Base-by-base conservation (phyloP, 2,888 invertebrate genomes). In the Spicauda simplicius region DNA sequence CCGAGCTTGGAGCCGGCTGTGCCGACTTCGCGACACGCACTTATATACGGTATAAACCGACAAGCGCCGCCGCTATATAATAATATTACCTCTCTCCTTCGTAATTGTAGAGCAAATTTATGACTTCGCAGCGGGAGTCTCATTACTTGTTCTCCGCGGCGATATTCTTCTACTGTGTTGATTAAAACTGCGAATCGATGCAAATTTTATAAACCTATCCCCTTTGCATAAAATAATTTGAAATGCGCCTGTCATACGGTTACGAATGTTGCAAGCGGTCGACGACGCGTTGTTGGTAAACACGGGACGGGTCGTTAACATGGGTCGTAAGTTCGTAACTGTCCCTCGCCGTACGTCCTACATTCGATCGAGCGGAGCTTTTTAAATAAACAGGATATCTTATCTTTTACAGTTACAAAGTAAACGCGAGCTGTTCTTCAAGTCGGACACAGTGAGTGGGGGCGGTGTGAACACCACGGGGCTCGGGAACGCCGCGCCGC, bases 391-490 rank as follows among this genome's bases (percentile, higher is more conserved):
- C 37, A 41, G 52, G 57, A 45, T 53, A 25, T 58, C 8, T 64
- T 58, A 45, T 57, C 48, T 56, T 64, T 94, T 94, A 18, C 94
- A 96, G 95, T 94, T 97, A 87, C 97, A 97, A 93, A 96, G 95
- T 86, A 97, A 97, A 94, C 95, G 97, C 79, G 97, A 97, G 94
- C 95, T 97, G 93, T 97, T 97, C 93, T 97, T 97, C 93, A 97
- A 97, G 88, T 95, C 95, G 71, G 95, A 95, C 77, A 93, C 94
- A 54, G 90, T 94, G 83, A 94, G 94, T 78, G 86, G 88, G 71
- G 79, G 84, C 76, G 95, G 94, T 80, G 94, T 81, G 76, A 85
- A 86, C 76, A 81, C 86, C 67, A 80, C 88, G 72, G 88, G 88
- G 65, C 83, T 90, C 73, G 88, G 91, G 67, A 77, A 77, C 70